Evolutionary conservation across 2,797 vertebrate species (phyloP).

Genomic region (Passerculus sandwichensis): DNA sequence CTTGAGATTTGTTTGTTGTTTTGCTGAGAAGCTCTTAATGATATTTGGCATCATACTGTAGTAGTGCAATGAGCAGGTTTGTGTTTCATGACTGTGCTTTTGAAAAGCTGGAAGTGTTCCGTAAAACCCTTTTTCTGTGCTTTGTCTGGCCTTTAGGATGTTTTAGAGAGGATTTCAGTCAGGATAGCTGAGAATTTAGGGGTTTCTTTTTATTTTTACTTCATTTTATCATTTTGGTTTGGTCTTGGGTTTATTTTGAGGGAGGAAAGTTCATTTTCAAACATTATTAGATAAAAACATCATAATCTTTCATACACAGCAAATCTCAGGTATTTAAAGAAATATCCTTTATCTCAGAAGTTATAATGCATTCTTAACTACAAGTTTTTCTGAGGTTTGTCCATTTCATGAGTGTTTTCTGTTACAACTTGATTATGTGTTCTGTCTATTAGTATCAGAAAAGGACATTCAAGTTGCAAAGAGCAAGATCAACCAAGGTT

Average conservation of each 20-base stretch:
- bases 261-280: neutral
- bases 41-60: neutral
- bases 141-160: neutral
- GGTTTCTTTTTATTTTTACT: neutral
- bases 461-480: neutral
- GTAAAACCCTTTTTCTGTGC: neutral
- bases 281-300: neutral
- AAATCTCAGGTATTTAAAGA: neutral
- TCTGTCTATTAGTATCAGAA: neutral
- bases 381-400: neutral
- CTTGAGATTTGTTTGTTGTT: slow-evolving; percentile 21
- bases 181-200: neutral
- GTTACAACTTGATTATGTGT: neutral
- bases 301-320: neutral
- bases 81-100: neutral
- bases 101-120: neutral
- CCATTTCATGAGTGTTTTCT: neutral
- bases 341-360: neutral
- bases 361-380: neutral
- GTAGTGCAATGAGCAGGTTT: neutral
- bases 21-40: slow-evolving; percentile 1
- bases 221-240: neutral
- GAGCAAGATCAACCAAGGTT: neutral
- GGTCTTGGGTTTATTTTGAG: neutral
- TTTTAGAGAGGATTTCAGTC: neutral